Base-by-base conservation (phyloP, 2,888 invertebrate genomes). In the Euzophera pinguis region DNA sequence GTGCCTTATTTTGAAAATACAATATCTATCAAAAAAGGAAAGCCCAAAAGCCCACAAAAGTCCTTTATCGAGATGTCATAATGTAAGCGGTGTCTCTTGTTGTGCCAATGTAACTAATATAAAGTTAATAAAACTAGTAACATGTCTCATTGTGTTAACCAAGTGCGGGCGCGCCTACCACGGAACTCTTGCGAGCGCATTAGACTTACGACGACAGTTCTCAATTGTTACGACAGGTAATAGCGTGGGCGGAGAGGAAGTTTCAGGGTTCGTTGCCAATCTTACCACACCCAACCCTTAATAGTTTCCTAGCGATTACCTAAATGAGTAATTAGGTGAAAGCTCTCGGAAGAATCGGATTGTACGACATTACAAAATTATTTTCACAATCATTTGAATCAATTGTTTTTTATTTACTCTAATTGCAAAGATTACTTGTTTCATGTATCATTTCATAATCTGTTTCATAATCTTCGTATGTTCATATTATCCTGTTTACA, bases 151-250 rank as follows among this genome's bases (percentile, higher is more conserved):
- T 7, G 32, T 32, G 32, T 45, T 45, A 45, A 9, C 13, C 45
- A 45, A 43, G 29, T 29, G 29, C 32, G 13, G 43, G 29, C 43
- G 32, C 32, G 45, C 45, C 45, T 45, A 45, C 48, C 38, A 22
- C 48, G 14, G 27, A 47, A 47, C 35, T 47, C 35, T 22, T 17
- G 22, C 17, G 47, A 49, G 38, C 38, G 48, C 29, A 49, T 49
- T 49, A 49, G 37, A 49, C 48, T 49, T 49, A 37, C 38, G 37
- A 27, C 48, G 48, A 38, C 38, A 43, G 38, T 49, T 49, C 27
- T 10, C 37, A 17, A 49, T 49, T 49, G 48, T 49, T 49, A 14
- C 38, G 48, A 49, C 48, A 38, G 48, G 48, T 49, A n/a, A n/a
- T n/a, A 39, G 38, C 34, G 45, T 45, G 32, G 45, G 32, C 34